A percentile compares a stretch with the other conserved stretches of the same genome.
Conservation (phyloP, 2,888 invertebrate species). For the Entomobrya multifasciata region DNA sequence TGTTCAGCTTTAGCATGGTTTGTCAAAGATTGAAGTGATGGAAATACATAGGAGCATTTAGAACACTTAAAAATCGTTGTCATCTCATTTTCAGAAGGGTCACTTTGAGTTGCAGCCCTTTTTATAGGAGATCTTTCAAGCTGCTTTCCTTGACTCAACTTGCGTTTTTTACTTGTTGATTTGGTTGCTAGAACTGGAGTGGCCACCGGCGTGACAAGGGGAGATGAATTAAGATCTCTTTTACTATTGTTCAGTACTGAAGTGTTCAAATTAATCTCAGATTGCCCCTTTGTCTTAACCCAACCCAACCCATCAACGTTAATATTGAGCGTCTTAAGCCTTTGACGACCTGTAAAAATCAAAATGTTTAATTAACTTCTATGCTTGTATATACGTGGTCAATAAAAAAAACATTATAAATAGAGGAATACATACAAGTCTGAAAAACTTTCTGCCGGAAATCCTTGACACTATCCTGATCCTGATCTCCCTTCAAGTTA, state of each 20-base stretch:
- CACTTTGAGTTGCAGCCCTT: neutral
- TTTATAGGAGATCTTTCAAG: neutral
- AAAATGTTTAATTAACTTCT: too few species aligned
- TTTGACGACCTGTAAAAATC: neutral
- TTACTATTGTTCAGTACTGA: too few species aligned
- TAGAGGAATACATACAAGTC: neutral
- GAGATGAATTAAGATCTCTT: too few species aligned
- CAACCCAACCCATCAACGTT: too few species aligned
- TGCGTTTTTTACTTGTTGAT: neutral
- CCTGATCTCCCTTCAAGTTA: neutral
- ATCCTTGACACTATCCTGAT: neutral
- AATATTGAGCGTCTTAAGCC: neutral
- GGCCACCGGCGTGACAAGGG: neutral
- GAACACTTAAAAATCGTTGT: conserved; percentile 5
- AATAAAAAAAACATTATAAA: neutral
- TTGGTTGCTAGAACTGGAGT: neutral
- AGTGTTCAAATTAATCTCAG: neutral
- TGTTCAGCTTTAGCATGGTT: neutral
- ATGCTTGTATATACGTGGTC: neutral
- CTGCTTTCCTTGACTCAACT: neutral
- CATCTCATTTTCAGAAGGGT: neutral
- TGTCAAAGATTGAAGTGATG: neutral
- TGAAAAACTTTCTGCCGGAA: neutral
- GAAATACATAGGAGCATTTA: neutral
- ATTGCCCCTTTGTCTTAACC: neutral